A percentile compares a stretch with the other conserved stretches of the same genome.
These are phyloP conservation scores for Drosophila melanosoma DNA, from an alignment of 2,888 invertebrate species.

Conservation along the genomic window DNA sequence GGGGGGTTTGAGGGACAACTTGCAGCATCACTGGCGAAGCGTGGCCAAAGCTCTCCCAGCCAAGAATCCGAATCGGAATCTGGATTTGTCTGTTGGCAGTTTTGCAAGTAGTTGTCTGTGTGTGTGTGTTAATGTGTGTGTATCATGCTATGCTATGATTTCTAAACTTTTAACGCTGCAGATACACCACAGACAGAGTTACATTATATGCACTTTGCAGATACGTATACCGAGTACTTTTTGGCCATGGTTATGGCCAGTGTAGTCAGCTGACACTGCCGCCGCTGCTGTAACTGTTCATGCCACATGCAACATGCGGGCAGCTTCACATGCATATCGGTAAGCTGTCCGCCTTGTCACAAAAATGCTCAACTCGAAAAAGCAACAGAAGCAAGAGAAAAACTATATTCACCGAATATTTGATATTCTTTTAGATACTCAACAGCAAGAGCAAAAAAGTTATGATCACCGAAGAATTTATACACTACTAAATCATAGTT, in stretches of 20 bases:
- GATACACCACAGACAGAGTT: constrained; percentile 24
- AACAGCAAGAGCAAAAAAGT: background rate
- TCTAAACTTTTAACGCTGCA: constrained; percentile 46
- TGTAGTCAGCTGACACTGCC: constrained; percentile 17
- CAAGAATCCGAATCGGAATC: constrained; percentile 55
- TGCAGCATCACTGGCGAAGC: constrained; percentile 53
- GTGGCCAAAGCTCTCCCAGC: constrained; percentile 56
- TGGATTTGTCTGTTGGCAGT: constrained; percentile 57
- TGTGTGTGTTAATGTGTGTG: constrained; percentile 3
- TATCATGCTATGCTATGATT: constrained; percentile 49
- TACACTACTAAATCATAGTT: background rate
- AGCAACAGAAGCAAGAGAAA: constrained; percentile 4
- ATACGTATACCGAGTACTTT: constrained; percentile 29
- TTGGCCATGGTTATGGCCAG: constrained; percentile 54
- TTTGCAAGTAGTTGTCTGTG: constrained; percentile 13
- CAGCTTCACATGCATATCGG: constrained; percentile 45
- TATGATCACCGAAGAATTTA: background rate
- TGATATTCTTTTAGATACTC: background rate
- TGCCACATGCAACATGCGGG: constrained; percentile 35
- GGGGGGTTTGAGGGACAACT: constrained; percentile 11
- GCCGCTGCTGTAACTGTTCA: constrained; percentile 3
- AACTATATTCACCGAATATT: background rate
- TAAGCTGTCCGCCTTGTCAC: constrained; percentile 32
- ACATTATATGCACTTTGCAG: constrained; percentile 56
- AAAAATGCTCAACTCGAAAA: constrained; percentile 10